Conservation (phyloP, 2,888 invertebrate species). For the Chaitophorus viminalis region DNA sequence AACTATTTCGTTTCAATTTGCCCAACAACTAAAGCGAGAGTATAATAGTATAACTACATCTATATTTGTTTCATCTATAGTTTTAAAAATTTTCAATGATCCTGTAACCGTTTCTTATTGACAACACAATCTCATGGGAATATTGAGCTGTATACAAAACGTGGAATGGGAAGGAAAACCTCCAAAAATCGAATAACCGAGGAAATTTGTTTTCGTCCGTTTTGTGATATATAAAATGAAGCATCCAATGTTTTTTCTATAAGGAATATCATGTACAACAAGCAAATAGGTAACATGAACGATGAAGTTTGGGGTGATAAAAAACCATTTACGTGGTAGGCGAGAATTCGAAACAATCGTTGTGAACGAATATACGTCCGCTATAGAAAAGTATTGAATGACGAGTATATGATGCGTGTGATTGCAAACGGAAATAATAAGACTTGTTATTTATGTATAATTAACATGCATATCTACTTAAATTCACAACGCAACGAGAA, state of each 20-base stretch:
- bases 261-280: background rate
- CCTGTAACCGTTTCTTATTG: slow-evolving; percentile 3
- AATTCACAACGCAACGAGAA: too few species aligned
- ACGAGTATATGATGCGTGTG: too few species aligned
- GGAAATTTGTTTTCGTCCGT: background rate
- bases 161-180: background rate
- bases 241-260: background rate
- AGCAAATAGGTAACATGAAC: too few species aligned
- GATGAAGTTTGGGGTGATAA: background rate
- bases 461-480: too few species aligned
- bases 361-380: background rate
- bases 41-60: background rate
- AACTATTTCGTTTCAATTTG: slow-evolving; percentile 8
- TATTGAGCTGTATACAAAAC: background rate
- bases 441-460: too few species aligned
- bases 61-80: background rate
- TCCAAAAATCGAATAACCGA: slow-evolving; percentile 2
- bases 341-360: background rate
- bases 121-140: slow-evolving; percentile 13
- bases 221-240: background rate
- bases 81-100: slow-evolving; percentile 7
- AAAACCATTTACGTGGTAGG: background rate
- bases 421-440: too few species aligned
- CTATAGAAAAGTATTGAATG: background rate
- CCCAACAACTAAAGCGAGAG: background rate